Conservation (phyloP, 2,888 invertebrate genomes). For the Eristalinus aeneus region DNA sequence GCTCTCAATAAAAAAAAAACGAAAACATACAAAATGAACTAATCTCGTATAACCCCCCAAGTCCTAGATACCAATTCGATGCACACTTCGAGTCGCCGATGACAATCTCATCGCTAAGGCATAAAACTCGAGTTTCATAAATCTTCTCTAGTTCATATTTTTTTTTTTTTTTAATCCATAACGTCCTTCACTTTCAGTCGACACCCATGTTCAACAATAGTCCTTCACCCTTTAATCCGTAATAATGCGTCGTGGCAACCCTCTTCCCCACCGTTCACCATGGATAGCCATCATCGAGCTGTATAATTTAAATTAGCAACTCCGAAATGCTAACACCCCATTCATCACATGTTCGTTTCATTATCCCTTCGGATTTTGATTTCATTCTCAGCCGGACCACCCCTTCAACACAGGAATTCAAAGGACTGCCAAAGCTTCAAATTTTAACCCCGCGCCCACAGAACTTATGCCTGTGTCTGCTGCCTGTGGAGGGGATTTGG, state of each 20-base stretch:
- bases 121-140: not conserved
- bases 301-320: conserved; percentile 59
- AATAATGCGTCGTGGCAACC: conserved; percentile 4
- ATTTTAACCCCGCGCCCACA: conserved; percentile 6
- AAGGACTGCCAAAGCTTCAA: conserved; percentile 11
- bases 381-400: not conserved
- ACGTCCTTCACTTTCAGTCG: not conserved
- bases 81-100: not conserved
- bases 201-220: conserved; percentile 15
- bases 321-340: conserved; percentile 42
- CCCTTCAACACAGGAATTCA: not conserved
- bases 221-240: conserved; percentile 19
- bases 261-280: not conserved
- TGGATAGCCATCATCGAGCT: conserved; percentile 9
- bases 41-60: not conserved
- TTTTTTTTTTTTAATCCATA: not conserved
- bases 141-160: not conserved
- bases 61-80: not conserved
- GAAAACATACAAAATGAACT: not conserved
- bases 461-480: not conserved
- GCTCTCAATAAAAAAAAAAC: not conserved
- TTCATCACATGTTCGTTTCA: conserved; percentile 42
- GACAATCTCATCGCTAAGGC: not conserved
- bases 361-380: conserved; percentile 2
- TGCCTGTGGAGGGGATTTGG: conserved; percentile 9